Percentiles rank a stretch among this genome's conserved stretches.
phyloP scores from a whole-genome alignment of 2,113 vertebrate genomes.

The Climacteris rufus region DNA sequence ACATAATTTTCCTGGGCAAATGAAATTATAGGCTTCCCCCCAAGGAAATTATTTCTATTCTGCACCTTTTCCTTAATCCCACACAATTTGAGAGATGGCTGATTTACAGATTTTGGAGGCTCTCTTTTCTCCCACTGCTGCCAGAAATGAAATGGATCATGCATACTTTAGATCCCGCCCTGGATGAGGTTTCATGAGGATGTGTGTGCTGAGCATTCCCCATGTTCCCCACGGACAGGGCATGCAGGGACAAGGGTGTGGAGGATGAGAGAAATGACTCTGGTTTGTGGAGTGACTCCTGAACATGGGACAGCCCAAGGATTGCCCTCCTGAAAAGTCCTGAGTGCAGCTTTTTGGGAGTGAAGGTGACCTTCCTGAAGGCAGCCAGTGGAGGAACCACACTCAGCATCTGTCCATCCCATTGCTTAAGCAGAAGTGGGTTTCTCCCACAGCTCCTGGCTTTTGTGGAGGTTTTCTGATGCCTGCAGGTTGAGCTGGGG shows the following conservation, averaged over 20 bases:
- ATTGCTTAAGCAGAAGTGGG: no score
- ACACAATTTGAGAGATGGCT: background rate
- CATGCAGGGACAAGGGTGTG: fast-evolving
- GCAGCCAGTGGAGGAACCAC: no score
- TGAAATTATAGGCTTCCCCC: background rate
- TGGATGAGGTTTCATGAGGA: background rate
- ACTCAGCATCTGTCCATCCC: no score
- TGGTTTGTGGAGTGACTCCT: no score
- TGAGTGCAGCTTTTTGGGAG: no score
- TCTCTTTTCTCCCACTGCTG: background rate
- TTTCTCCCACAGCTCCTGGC: no score
- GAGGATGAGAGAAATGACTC: background rate
- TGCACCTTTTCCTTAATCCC: background rate
- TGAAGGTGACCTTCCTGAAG: no score
- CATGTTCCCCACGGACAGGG: background rate
- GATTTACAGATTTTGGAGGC: background rate
- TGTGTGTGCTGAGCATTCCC: background rate
- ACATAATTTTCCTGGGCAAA: background rate
- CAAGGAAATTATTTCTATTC: background rate
- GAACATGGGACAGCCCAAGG: no score
- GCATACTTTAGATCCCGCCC: background rate
- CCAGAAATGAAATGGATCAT: background rate
- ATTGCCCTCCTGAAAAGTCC: no score
- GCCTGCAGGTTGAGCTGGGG: no score
- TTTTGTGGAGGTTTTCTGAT: no score